Percentiles rank a stretch among this genome's conserved stretches.
Conservation (phyloP, 2,888 invertebrate species). For the Hirudinaria manillensis region DNA sequence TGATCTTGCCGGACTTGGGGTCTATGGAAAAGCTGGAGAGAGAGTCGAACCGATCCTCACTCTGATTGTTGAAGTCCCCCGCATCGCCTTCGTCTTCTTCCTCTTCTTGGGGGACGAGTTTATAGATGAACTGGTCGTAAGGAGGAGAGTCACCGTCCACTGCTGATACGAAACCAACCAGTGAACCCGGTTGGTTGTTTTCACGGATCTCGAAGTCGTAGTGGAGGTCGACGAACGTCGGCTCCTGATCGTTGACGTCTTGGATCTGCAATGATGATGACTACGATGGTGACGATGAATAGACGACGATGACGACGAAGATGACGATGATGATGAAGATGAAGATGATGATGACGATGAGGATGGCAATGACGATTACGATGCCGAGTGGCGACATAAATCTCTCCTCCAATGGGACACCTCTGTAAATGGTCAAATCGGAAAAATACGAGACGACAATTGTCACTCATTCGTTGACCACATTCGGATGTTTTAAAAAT, state of each 20-base stretch:
- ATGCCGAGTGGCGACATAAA: background rate
- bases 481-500: too few species aligned
- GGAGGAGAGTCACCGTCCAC: constrained; percentile 36
- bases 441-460: constrained; percentile 14
- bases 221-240: constrained; percentile 30
- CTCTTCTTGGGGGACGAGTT: constrained; percentile 3
- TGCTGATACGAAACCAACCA: constrained; percentile 37
- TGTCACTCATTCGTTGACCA: too few species aligned
- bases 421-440: constrained; percentile 18
- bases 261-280: constrained; percentile 6
- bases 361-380: background rate
- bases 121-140: constrained; percentile 33
- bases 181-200: constrained; percentile 47
- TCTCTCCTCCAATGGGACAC: too few species aligned
- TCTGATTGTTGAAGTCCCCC: background rate
- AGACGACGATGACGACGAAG: background rate
- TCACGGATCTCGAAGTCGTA: constrained; percentile 35
- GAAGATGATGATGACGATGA: background rate
- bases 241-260: constrained; percentile 39
- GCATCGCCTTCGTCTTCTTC: background rate
- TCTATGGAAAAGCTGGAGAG: constrained; percentile 27
- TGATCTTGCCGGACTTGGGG: constrained; percentile 30
- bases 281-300: background rate
- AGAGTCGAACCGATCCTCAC: background rate
- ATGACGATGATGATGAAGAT: constrained; percentile 3